phyloP scores from a whole-genome alignment of 2,888 invertebrate species.

The Tipula lateralis region DNA sequence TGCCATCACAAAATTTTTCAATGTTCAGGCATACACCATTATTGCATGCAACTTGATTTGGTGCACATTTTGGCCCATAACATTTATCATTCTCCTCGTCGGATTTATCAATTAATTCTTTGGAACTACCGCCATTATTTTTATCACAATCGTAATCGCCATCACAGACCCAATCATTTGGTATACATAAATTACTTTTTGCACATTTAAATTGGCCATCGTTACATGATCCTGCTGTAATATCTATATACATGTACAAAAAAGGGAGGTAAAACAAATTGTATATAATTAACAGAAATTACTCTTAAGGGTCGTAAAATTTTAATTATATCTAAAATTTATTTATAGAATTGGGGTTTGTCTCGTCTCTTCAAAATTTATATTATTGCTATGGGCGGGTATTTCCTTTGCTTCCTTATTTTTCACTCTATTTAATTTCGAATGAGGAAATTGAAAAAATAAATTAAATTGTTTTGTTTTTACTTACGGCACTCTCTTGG shows the following conservation, averaged over 20 bases:
- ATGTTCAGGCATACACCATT: slow-evolving; percentile 47
- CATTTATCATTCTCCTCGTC: slow-evolving; percentile 71
- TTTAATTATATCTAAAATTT: background rate
- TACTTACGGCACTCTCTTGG: slow-evolving; percentile 53
- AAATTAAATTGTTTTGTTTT: background rate
- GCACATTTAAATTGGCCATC: slow-evolving; percentile 71
- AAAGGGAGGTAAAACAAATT: background rate
- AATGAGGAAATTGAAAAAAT: background rate
- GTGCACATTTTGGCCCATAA: slow-evolving; percentile 61
- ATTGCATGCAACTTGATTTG: slow-evolving; percentile 64
- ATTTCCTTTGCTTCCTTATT: background rate
- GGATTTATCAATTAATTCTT: slow-evolving; percentile 60
- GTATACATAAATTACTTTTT: slow-evolving; percentile 66
- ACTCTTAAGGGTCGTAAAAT: background rate
- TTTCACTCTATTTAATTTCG: background rate
- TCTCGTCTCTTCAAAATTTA: background rate
- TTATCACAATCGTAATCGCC: slow-evolving; percentile 73
- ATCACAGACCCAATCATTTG: slow-evolving; percentile 72
- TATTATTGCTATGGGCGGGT: background rate
- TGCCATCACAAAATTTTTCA: slow-evolving; percentile 47
- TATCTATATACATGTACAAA: background rate
- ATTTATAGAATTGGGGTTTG: background rate
- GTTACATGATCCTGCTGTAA: slow-evolving; percentile 52
- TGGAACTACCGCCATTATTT: slow-evolving; percentile 33
- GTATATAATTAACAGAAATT: background rate